These are phyloP conservation scores for Protomyctophum bolini DNA, from an alignment of 2,113 vertebrate genomes.

Conservation along the genomic window DNA sequence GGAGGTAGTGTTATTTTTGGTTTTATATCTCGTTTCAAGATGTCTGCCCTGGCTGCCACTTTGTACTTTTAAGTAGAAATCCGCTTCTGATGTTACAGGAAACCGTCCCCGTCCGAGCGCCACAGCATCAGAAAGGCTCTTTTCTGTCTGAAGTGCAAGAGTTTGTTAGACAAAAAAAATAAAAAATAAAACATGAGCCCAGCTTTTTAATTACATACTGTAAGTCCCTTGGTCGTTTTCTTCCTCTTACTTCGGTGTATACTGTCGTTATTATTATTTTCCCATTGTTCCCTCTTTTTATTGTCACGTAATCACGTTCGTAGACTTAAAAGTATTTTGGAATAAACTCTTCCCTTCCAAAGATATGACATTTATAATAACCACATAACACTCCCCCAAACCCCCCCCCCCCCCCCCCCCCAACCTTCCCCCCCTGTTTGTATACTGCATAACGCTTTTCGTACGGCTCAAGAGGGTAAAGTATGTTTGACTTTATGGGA, in stretches of 20 bases:
- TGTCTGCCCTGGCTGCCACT: constrained; percentile 64
- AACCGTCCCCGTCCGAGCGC: constrained; percentile 57
- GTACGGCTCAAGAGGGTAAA: constrained; percentile 19
- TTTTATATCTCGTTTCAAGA: constrained; percentile 74
- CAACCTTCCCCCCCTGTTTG: not conserved
- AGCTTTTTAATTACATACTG: constrained; percentile 34
- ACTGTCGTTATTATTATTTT: constrained; percentile 18
- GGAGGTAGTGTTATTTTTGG: constrained; percentile 85
- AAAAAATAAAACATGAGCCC: constrained; percentile 49
- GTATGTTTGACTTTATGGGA: not conserved
- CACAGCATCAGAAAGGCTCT: constrained; percentile 61
- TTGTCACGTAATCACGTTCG: constrained; percentile 24
- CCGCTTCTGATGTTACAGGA: constrained; percentile 59
- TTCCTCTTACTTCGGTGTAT: constrained; percentile 43
- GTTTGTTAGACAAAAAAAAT: constrained; percentile 48
- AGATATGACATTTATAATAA: constrained; percentile 33
- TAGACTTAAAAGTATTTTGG: constrained; percentile 36
- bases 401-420: too few relatives aligned
- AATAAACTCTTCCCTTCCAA: constrained; percentile 46
- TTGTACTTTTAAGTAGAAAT: constrained; percentile 65
- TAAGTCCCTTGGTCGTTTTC: constrained; percentile 52
- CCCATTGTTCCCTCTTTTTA: constrained; percentile 58
- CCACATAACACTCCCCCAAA: constrained; percentile 27
- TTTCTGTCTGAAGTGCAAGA: constrained; percentile 69
- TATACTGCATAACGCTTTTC: constrained; percentile 24